These are phyloP conservation scores for Ctenosaura bakeri DNA, from an alignment of 2,797 vertebrate species.

Conservation along the genomic window DNA sequence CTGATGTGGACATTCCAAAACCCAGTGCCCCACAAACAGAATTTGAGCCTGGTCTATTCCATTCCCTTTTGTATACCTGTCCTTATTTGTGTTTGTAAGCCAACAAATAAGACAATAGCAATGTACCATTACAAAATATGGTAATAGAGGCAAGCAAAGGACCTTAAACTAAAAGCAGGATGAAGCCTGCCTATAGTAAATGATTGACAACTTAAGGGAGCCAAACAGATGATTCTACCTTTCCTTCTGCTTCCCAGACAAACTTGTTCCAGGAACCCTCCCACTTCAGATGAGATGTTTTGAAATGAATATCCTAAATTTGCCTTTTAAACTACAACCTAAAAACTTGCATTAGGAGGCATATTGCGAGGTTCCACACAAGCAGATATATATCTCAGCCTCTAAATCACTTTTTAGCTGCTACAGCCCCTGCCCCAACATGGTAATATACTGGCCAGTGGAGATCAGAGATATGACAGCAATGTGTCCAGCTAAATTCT, in stretches of 20 bases:
- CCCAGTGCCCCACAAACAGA: not conserved
- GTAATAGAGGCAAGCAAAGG: not conserved
- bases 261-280: not conserved
- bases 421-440: too few species aligned
- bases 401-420: too few species aligned
- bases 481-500: too few species aligned
- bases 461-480: too few species aligned
- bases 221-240: not conserved
- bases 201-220: not conserved
- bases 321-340: not conserved
- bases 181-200: not conserved
- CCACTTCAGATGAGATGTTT: not conserved
- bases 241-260: not conserved
- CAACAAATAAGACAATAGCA: not conserved
- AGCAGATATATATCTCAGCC: too few species aligned
- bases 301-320: not conserved
- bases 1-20: too few species aligned
- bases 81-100: not conserved
- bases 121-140: not conserved
- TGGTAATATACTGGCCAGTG: too few species aligned
- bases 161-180: not conserved
- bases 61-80: not conserved
- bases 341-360: too few species aligned
- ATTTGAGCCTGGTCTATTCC: not conserved
- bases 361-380: too few species aligned